Evolutionary conservation across 2,888 invertebrate species (phyloP).

Genomic region (Aethes cnicana): DNA sequence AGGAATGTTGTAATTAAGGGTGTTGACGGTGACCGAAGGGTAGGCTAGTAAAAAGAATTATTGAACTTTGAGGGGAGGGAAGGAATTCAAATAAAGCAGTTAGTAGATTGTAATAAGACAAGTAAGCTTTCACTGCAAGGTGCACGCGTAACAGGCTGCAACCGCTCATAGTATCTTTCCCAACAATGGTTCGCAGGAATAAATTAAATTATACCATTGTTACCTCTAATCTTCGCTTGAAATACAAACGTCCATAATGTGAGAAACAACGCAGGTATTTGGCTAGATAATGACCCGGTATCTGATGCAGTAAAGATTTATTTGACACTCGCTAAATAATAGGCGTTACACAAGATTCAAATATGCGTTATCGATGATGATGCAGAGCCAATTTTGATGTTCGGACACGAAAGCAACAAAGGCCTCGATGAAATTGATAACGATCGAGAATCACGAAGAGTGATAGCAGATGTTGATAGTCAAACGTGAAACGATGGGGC

Average conservation of each 20-base stretch:
- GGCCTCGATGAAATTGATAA: slow-evolving; percentile 17
- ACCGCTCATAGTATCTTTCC: slow-evolving; percentile 39
- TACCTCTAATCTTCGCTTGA: slow-evolving; percentile 30
- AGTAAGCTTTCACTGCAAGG: slow-evolving; percentile 25
- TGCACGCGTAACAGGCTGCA: slow-evolving; percentile 36
- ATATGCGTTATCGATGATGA: background rate
- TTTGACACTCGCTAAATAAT: slow-evolving; percentile 16
- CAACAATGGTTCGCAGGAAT: slow-evolving; percentile 38
- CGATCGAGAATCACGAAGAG: slow-evolving; percentile 19
- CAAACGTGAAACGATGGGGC: background rate
- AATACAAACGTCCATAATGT: slow-evolving; percentile 27
- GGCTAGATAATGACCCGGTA: slow-evolving; percentile 15
- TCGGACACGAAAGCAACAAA: slow-evolving; percentile 12
- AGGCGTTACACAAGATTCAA: slow-evolving; percentile 8
- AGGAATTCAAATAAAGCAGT: slow-evolving; percentile 3
- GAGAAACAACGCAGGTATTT: slow-evolving; percentile 23
- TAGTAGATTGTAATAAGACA: slow-evolving; percentile 11
- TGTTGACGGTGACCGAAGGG: too few relatives aligned
- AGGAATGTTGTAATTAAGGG: too few relatives aligned
- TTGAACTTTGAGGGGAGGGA: slow-evolving; percentile 7
- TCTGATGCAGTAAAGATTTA: slow-evolving; percentile 22
- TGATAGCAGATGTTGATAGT: slow-evolving; percentile 20
- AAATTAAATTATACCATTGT: slow-evolving; percentile 44
- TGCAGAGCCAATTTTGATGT: slow-evolving; percentile 11
- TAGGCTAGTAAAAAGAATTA: too few relatives aligned